Conservation (phyloP, 2,797 vertebrate genomes). For the Philypnodon macrostomus region DNA sequence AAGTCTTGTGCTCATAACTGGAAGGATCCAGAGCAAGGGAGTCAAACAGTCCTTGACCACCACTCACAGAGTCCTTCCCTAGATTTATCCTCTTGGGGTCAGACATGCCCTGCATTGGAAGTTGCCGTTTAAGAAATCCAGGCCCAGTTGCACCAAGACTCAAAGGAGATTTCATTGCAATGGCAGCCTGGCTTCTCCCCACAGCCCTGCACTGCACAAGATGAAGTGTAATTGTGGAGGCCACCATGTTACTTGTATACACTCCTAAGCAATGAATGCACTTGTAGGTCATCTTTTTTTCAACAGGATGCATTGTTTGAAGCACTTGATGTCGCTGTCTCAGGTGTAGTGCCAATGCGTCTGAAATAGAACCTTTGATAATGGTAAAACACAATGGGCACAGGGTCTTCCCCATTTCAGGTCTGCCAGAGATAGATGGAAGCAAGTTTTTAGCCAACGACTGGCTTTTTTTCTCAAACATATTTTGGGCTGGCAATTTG, state of each 20-base stretch:
- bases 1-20: slow-evolving; percentile 91
- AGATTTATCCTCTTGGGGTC: slow-evolving; percentile 86
- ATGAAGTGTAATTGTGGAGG: slow-evolving; percentile 95
- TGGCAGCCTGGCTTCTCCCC: slow-evolving; percentile 86
- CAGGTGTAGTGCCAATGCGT: slow-evolving; percentile 90
- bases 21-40: slow-evolving; percentile 89
- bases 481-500: slow-evolving; percentile 70
- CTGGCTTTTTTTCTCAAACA: slow-evolving; percentile 79
- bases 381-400: slow-evolving; percentile 97
- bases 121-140: slow-evolving; percentile 85
- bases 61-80: slow-evolving; percentile 68
- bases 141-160: slow-evolving; percentile 78
- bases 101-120: slow-evolving; percentile 76
- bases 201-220: slow-evolving; percentile 96
- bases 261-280: slow-evolving; percentile 98
- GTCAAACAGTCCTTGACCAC: slow-evolving; percentile 81
- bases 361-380: slow-evolving; percentile 92
- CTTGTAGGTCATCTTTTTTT: slow-evolving; percentile 97
- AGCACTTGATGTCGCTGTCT: slow-evolving; percentile 95
- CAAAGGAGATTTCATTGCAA: slow-evolving; percentile 81
- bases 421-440: slow-evolving; percentile 81
- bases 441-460: slow-evolving; percentile 76
- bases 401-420: slow-evolving; percentile 91
- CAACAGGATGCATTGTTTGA: slow-evolving; percentile 95
- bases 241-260: slow-evolving; percentile 98